Conservation (phyloP, 2,797 vertebrate genomes). For the Echeneis naucrates region DNA sequence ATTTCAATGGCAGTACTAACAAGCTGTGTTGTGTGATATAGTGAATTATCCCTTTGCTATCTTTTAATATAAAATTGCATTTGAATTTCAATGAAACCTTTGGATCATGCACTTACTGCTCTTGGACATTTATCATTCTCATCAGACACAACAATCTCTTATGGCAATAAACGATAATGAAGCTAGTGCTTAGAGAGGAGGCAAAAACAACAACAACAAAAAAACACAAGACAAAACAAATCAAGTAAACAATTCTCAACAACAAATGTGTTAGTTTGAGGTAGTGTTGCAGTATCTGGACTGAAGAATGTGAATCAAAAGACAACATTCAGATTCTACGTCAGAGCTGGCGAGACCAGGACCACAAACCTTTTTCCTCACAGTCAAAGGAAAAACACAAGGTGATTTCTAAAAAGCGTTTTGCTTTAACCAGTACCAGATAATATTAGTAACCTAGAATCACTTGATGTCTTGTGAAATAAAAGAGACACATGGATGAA, state of each 20-base stretch:
- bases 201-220: too few species aligned
- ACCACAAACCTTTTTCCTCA: too few species aligned
- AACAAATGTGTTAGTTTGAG: neutral
- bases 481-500: neutral
- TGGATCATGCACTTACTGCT: slow-evolving; percentile 31
- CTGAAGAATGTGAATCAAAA: neutral
- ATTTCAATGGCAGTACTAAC: slow-evolving; percentile 89
- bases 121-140: slow-evolving; percentile 1
- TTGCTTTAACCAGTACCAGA: too few species aligned
- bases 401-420: too few species aligned
- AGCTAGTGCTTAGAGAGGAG: neutral
- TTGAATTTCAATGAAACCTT: slow-evolving; percentile 80
- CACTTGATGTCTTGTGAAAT: neutral
- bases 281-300: neutral
- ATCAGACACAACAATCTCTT: neutral
- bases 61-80: slow-evolving; percentile 90
- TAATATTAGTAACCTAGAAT: neutral
- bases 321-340: neutral
- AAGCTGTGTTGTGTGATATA: slow-evolving; percentile 88
- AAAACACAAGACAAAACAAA: neutral
- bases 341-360: neutral
- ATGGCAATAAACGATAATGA: slow-evolving; percentile 24
- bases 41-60: slow-evolving; percentile 87
- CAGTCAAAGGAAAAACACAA: too few species aligned
- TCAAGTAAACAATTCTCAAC: neutral